Base-by-base conservation (phyloP, 2,888 invertebrate species). In the Spilarctia lutea region DNA sequence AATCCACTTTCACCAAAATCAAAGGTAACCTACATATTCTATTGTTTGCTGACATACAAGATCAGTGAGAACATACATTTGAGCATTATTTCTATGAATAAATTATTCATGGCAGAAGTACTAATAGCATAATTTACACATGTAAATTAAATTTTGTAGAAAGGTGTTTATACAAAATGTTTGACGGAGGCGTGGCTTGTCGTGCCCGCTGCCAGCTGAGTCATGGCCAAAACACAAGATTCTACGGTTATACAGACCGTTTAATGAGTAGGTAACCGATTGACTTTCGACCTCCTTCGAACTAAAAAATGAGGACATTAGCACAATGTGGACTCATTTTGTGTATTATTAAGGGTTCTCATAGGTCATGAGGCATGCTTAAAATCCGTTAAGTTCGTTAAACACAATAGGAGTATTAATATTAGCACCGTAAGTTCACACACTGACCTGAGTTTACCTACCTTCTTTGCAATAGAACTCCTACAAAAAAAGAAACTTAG, bases 1-100 rank as follows among this genome's bases (percentile, higher is more conserved):
- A 83, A 80, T 85, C 48, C 75, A 82, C 89, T 89, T 89, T 89
- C 89, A 83, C 88, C 85, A 83, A n/a, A n/a, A 86, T 86, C 83
- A 87, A 72, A 74, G 70, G 73, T 83, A 76, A 79, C 84, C 84
- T 78, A 85, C 81, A 78, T 81, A 68, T 67, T 68, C 81, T 79
- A 87, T 88, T 87, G 88, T 88, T 89, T 87, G 87, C 67, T 77
- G 79, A 82, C 79, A 73, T 75, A 72, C 39, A 52, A 74, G 81
- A 79, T 75, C 82, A 82, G 77, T 81, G 73, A 63, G 82, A 74
- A 81, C 81, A 73, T 67, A 69, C 73, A 80, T 79, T 79, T 75
- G 80, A 80, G 81, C 68, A 87, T 84, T 80, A 82, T 84, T 78
- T 73, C 70, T 24, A 74, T 71, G 72, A 73, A 73, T 73, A 77